phyloP scores from a whole-genome alignment of 2,888 invertebrate species.

The Choristoneura rosaceana region DNA sequence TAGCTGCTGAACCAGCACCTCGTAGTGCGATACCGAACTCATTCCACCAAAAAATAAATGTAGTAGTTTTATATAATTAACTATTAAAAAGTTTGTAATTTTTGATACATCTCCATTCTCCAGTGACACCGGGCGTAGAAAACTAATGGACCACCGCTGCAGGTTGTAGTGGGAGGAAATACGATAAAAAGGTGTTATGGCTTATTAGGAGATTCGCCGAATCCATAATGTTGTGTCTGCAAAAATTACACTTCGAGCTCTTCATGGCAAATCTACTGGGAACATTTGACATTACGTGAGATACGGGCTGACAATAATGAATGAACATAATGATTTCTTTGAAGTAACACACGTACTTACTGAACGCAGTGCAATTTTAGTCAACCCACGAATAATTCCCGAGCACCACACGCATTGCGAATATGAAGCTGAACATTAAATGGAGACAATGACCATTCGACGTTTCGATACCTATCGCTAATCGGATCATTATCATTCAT shows the following conservation, averaged over 20 bases:
- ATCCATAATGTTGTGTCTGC: not conserved
- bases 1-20: too few relatives aligned
- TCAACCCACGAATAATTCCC: conserved; percentile 8
- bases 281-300: not conserved
- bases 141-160: too few relatives aligned
- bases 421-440: conserved; percentile 9
- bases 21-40: too few relatives aligned
- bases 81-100: too few relatives aligned
- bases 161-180: too few relatives aligned
- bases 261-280: not conserved
- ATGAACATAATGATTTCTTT: not conserved
- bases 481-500: conserved; percentile 76
- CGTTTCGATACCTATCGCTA: conserved; percentile 54
- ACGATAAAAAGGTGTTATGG: not conserved
- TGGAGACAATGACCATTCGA: conserved; percentile 2
- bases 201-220: not conserved
- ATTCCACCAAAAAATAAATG: too few relatives aligned
- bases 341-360: not conserved
- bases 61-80: too few relatives aligned
- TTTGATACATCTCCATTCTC: too few relatives aligned
- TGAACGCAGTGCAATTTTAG: not conserved
- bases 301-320: not conserved
- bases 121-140: too few relatives aligned
- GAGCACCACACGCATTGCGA: conserved; percentile 2
- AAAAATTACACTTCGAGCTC: not conserved